Percentiles rank a stretch among this genome's conserved stretches.
These are phyloP conservation scores for Dinoponera quadriceps DNA, from an alignment of 1,140 invertebrate genomes.

Conservation along the genomic window DNA sequence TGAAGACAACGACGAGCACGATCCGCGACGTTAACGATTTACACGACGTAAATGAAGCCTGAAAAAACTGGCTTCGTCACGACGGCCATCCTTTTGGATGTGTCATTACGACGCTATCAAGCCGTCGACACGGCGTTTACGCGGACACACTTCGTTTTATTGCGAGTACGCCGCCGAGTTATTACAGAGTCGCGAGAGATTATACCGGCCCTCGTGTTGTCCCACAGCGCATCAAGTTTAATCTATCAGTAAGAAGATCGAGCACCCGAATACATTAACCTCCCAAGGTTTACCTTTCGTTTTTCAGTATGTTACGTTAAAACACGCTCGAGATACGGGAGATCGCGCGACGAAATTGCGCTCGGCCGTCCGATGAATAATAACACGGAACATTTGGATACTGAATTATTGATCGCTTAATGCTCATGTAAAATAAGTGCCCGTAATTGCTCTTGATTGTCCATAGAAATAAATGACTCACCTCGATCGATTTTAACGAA, in stretches of 20 bases:
- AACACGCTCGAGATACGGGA: not conserved
- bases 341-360: not conserved
- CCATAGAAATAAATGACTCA: too few species aligned
- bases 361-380: not conserved
- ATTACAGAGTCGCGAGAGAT: conserved; percentile 40
- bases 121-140: not conserved
- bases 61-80: conserved; percentile 6
- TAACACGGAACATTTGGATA: not conserved
- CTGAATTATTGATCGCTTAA: not conserved
- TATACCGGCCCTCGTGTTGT: conserved; percentile 39
- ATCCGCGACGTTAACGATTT: conserved; percentile 10
- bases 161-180: conserved; percentile 27
- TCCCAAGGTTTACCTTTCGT: not conserved
- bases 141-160: conserved; percentile 34
- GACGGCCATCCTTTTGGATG: not conserved
- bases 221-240: conserved; percentile 30
- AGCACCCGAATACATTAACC: conserved; percentile 42
- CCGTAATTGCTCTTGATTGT: too few species aligned
- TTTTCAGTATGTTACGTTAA: not conserved
- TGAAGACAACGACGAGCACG: not conserved
- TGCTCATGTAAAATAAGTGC: not conserved
- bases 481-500: too few species aligned
- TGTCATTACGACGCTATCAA: conserved; percentile 28
- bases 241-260: conserved; percentile 54
- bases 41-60: conserved; percentile 22